Percentiles rank a stretch among this genome's conserved stretches.
These are phyloP conservation scores for Mylabris phalerata DNA, from an alignment of 1,140 invertebrate genomes.

Conservation along the genomic window DNA sequence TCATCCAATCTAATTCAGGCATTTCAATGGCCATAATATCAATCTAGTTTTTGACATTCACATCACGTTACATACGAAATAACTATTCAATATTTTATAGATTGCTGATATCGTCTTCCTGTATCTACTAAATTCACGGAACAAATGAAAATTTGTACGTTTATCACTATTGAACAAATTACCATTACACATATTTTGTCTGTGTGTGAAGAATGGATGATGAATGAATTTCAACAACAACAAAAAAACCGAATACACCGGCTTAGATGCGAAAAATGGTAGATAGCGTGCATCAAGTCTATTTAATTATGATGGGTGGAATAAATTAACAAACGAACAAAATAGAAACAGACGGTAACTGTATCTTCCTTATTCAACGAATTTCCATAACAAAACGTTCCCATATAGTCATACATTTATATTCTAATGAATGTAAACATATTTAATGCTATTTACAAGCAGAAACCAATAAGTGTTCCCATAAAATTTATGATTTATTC, in stretches of 20 bases:
- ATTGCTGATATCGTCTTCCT: slow-evolving; percentile 12
- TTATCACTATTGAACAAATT: no score
- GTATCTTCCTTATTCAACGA: slow-evolving; percentile 2
- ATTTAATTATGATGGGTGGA: no score
- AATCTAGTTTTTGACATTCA: slow-evolving; percentile 26
- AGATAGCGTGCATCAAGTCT: no score
- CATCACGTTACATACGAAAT: slow-evolving; percentile 23
- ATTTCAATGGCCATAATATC: slow-evolving; percentile 19
- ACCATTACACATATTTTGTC: no score
- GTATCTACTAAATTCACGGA: slow-evolving; percentile 8
- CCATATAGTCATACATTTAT: slow-evolving; percentile 14
- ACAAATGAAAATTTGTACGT: slow-evolving; percentile 10
- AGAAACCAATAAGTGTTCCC: slow-evolving; percentile 14
- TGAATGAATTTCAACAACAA: no score
- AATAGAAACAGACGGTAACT: slow-evolving; percentile 9
- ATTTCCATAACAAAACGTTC: slow-evolving; percentile 17
- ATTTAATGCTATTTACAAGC: slow-evolving; percentile 9
- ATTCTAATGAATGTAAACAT: slow-evolving; percentile 15
- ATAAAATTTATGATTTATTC: slow-evolving; percentile 13
- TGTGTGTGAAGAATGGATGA: no score
- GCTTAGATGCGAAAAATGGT: no score
- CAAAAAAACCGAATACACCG: no score
- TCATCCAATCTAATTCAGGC: slow-evolving; percentile 21
- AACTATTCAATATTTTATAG: slow-evolving; percentile 26
- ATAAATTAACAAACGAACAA: background rate